phyloP scores from a whole-genome alignment of 1,140 invertebrate genomes.

The Saccostrea echinata region DNA sequence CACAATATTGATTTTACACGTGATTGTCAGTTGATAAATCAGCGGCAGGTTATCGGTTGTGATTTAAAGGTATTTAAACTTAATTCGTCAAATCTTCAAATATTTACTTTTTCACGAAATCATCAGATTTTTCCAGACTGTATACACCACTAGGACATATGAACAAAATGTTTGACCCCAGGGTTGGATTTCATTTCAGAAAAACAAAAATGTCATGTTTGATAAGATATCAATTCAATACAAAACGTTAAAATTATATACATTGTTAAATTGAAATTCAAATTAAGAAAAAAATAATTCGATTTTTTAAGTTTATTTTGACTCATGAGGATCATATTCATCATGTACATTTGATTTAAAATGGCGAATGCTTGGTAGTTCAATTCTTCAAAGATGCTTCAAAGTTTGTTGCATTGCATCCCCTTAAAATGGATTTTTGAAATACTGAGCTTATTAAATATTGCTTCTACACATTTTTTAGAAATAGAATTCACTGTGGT shows the following conservation, averaged over 20 bases:
- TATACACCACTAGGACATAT: neutral
- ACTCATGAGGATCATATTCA: too few species aligned
- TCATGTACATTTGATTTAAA: too few species aligned
- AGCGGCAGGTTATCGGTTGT: neutral
- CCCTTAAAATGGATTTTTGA: too few species aligned
- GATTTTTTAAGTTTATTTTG: too few species aligned
- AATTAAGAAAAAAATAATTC: too few species aligned
- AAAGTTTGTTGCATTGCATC: too few species aligned
- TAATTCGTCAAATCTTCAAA: constrained; percentile 32
- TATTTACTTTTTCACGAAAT: constrained; percentile 28
- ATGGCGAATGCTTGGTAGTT: too few species aligned
- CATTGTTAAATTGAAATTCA: neutral
- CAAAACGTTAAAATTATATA: neutral
- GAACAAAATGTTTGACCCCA: neutral
- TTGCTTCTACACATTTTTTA: too few species aligned
- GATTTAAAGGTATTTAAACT: constrained; percentile 30
- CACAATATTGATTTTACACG: neutral
- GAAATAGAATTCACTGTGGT: too few species aligned
- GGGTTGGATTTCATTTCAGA: constrained; percentile 11
- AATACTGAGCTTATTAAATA: too few species aligned
- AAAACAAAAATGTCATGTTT: neutral
- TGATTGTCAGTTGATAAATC: constrained; percentile 32
- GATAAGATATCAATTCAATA: neutral
- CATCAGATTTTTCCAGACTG: neutral
- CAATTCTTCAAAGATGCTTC: too few species aligned